phyloP scores from a whole-genome alignment of 2,113 vertebrate genomes.

The Furnarius figulus region DNA sequence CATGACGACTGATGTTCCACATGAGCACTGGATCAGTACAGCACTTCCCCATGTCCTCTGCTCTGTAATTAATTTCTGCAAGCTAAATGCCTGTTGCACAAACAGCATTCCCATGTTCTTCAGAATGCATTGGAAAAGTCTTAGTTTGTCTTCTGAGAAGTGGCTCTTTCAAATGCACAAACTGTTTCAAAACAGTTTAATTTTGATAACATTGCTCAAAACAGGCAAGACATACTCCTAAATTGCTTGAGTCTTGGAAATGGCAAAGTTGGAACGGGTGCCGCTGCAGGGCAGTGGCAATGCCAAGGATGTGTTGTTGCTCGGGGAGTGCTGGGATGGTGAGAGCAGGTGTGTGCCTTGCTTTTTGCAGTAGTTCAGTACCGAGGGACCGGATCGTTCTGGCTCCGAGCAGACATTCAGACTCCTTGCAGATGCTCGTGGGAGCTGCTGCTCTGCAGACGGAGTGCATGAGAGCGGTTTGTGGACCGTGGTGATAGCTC shows the following conservation, averaged over 20 bases:
- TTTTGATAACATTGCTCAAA: background rate
- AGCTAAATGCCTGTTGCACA: background rate
- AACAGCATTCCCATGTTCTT: background rate
- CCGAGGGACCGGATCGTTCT: rapidly evolving
- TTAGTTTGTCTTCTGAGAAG: background rate
- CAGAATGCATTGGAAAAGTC: rapidly evolving
- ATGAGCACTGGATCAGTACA: background rate
- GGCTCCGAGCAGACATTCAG: rapidly evolving
- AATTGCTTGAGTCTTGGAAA: background rate
- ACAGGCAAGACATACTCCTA: rapidly evolving
- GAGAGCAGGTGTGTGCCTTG: rapidly evolving
- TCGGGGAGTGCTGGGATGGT: rapidly evolving
- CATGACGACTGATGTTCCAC: rapidly evolving
- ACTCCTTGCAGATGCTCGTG: rapidly evolving
- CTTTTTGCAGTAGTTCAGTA: rapidly evolving
- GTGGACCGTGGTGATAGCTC: rapidly evolving
- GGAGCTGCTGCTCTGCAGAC: rapidly evolving
- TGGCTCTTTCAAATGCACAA: rapidly evolving
- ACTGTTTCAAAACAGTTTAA: background rate
- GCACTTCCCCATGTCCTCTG: background rate
- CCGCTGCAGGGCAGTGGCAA: rapidly evolving
- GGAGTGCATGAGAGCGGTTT: rapidly evolving
- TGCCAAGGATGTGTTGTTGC: rapidly evolving
- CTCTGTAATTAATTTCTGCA: background rate
- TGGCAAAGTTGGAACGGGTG: rapidly evolving